Evolutionary conservation across 1,140 invertebrate species (phyloP).

Genomic region (Oryctes rhinoceros): DNA sequence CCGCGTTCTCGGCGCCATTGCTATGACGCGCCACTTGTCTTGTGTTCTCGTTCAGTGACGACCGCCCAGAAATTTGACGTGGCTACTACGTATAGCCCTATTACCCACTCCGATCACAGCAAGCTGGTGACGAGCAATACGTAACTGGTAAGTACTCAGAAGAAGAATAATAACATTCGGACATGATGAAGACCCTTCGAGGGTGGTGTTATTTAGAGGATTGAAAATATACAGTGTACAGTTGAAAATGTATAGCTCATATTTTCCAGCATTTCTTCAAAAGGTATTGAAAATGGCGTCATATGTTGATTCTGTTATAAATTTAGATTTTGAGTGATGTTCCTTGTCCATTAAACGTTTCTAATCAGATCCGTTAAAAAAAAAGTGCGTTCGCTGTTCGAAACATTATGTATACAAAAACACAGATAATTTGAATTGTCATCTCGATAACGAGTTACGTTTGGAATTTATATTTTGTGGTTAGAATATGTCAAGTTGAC

Average conservation of each 20-base stretch:
- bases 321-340: conserved; percentile 58
- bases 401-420: not conserved
- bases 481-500: conserved; percentile 49
- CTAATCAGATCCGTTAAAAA: conserved; percentile 11
- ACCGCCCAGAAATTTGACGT: conserved; percentile 91
- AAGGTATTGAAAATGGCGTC: conserved; percentile 69
- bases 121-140: conserved; percentile 93
- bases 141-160: conserved; percentile 89
- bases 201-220: conserved; percentile 52
- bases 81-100: conserved; percentile 91
- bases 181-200: conserved; percentile 65
- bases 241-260: conserved; percentile 55
- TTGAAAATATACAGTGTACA: conserved; percentile 47
- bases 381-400: not conserved
- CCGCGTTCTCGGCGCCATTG: conserved; percentile 62
- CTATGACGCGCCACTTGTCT: conserved; percentile 72
- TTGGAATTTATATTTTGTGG: conserved; percentile 41
- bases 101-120: conserved; percentile 91
- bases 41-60: conserved; percentile 81
- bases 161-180: conserved; percentile 71
- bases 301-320: conserved; percentile 61
- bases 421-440: conserved; percentile 23
- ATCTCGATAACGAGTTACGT: not conserved
- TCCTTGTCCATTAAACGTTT: conserved; percentile 35
- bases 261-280: conserved; percentile 56